These are phyloP conservation scores for Thymallus thymallus DNA, from an alignment of 2,113 vertebrate species.

Conservation along the genomic window DNA sequence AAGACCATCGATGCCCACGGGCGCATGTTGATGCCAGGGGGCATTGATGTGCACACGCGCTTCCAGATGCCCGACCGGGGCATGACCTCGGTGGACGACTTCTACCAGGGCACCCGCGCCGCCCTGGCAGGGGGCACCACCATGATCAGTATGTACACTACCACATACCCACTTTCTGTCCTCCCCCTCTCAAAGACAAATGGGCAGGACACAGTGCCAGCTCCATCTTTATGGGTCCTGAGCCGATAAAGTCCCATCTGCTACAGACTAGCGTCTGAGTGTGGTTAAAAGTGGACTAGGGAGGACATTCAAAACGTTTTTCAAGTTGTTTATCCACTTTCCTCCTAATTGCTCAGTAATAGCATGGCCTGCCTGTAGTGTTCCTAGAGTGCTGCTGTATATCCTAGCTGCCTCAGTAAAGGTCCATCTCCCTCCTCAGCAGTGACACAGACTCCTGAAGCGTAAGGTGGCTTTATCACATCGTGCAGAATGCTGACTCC, in stretches of 20 bases:
- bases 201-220: neutral
- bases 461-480: slow-evolving; percentile 10
- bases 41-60: slow-evolving; percentile 94
- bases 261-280: neutral
- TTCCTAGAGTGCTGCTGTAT: neutral
- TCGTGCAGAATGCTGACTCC: slow-evolving; percentile 19
- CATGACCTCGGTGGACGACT: slow-evolving; percentile 92
- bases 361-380: neutral
- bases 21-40: slow-evolving; percentile 93
- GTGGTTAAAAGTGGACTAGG: neutral
- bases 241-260: neutral
- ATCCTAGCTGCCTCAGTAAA: neutral
- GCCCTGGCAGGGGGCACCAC: slow-evolving; percentile 92
- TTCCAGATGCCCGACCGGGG: slow-evolving; percentile 98
- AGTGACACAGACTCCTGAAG: neutral
- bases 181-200: neutral
- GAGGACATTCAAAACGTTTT: neutral
- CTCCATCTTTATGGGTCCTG: neutral
- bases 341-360: neutral
- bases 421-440: neutral
- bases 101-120: slow-evolving; percentile 95
- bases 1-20: slow-evolving; percentile 96
- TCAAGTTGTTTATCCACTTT: neutral
- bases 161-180: neutral
- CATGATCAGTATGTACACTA: slow-evolving; percentile 89